Evolutionary conservation across 1,140 invertebrate species (phyloP).

Genomic region (Pectinophora gossypiella): DNA sequence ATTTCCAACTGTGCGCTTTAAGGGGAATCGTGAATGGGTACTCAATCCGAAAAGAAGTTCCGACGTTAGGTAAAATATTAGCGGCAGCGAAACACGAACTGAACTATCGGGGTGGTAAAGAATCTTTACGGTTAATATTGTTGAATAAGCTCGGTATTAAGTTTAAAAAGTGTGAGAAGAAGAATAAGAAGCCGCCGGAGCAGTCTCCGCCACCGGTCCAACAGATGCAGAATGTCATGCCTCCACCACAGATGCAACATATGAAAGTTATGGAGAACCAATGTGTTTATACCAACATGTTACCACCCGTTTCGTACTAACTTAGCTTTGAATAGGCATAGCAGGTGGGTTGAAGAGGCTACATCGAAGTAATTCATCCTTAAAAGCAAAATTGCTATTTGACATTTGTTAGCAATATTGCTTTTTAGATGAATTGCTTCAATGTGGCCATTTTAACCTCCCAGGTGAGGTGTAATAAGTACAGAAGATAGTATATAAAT

Average conservation of each 20-base stretch:
- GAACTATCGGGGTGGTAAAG: constrained; percentile 60
- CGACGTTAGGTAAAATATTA: constrained; percentile 61
- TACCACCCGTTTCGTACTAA: constrained; percentile 62
- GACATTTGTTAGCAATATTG: too few species aligned
- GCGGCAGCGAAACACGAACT: constrained; percentile 56
- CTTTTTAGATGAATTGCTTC: too few species aligned
- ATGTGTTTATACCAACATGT: constrained; percentile 59
- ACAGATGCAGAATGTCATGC: constrained; percentile 37
- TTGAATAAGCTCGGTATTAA: constrained; percentile 67
- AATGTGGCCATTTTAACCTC: too few species aligned
- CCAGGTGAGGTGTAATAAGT: too few species aligned
- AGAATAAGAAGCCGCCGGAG: constrained; percentile 56
- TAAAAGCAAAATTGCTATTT: not conserved
- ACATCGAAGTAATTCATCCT: not conserved
- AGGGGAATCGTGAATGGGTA: constrained; percentile 61
- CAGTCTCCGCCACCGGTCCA: constrained; percentile 24
- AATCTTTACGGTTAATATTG: constrained; percentile 58
- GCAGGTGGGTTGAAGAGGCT: not conserved
- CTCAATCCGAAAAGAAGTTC: constrained; percentile 55
- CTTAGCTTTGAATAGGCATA: not conserved
- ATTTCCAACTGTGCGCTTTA: constrained; percentile 60
- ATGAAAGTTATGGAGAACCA: constrained; percentile 58
- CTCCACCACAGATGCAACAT: constrained; percentile 42
- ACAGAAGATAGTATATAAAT: not conserved
- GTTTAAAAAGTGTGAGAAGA: constrained; percentile 69